Base-by-base conservation (phyloP, 2,797 vertebrate species). In the Cynopterus sphinx region DNA sequence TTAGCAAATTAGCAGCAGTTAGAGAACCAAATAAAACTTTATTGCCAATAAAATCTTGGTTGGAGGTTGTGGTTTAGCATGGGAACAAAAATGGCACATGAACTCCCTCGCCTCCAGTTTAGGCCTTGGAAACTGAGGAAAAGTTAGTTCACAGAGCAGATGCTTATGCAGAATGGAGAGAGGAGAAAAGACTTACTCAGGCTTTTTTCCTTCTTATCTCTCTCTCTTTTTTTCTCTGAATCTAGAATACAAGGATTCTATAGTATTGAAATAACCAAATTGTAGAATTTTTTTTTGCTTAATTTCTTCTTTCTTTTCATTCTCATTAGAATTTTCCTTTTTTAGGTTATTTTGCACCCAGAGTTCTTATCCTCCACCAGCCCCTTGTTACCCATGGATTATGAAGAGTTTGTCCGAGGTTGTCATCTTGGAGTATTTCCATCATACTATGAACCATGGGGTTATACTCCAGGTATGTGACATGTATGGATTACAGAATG, bases 401-500 rank as follows among this genome's bases (percentile, higher is more conserved):
- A 99, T 53, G 99, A 99, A 77, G 99, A 99, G 96, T 99, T 99
- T 98, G 99, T 99, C 15, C 99, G 99, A 61, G 99, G 99, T n/a
- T 99, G 99, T 95, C 99, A 99, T 93, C 99, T 99, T 5, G 99
- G 99, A 28, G 99, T 99, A 7, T 99, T 99, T 93, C 99, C 99
- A 1, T 99, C 99, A 15, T 99, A 99, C 97, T 99, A 99, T 92
- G 99, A 99, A 53, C 99, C 99, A 2, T 99, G 99, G 99, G 99
- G 99, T 73, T 99, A 99, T 97, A 99, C 99, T 85, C 99, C 99
- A 97, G 99, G 99, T 99, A 99, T 91, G 98, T 70, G 91, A 49
- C 21, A 78, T 83, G 24, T 63, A 6, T 36, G 68, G 12, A 31
- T 0, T 75, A 6, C 26, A 3, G 10, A 9, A 3, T 7, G 1